Base-by-base conservation (phyloP, 64 coral and sea anemone species). In the Trachythela sp. region DNA sequence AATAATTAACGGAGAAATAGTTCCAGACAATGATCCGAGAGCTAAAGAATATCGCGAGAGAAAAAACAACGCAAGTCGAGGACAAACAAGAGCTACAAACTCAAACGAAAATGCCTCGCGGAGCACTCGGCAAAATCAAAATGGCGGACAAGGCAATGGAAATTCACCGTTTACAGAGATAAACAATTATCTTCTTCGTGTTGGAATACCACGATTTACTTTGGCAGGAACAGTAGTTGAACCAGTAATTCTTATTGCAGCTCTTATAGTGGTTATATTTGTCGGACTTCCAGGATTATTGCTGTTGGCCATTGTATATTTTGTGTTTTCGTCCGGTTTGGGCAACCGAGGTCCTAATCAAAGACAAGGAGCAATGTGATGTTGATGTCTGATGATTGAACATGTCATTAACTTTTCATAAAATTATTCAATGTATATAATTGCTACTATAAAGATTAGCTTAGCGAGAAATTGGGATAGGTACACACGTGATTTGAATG, bases 1-100 rank as follows among this genome's bases (percentile, higher is more conserved):
- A 64, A 64, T 64, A n/a, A 64, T 64, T 8, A 22, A 64, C 56
- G 56, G 56, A 64, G 56, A 64, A 64, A 64, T 64, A 64, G 56
- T 64, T 6, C 56, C 56, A 1, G 56, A 64, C 56, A 64, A 18
- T 64, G 56, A 64, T 64, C 56, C 56, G 8, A 4, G 56, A 64
- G 56, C 56, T 64, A 27, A n/a, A 64, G 56, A 10, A 22, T 64
- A 64, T n/a, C 20, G 56, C 13, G 0, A 64, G 5, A 20, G 56
- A 5, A 4, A 45, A 45, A 64, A 26, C 56, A 64, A 27, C 56
- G 22, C 20, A 27, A 27, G 24, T 6, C 20, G 56, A 26, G 22
- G 0, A 64, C 3, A 20, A 64, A 64, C 56, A 64, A 64, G 26
- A n/a, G 22, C 20, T 64, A 22, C 56, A 64, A 64, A 1, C 0